These are phyloP conservation scores for Aptenodytes patagonicus DNA, from an alignment of 2,113 vertebrate genomes.

Conservation along the genomic window DNA sequence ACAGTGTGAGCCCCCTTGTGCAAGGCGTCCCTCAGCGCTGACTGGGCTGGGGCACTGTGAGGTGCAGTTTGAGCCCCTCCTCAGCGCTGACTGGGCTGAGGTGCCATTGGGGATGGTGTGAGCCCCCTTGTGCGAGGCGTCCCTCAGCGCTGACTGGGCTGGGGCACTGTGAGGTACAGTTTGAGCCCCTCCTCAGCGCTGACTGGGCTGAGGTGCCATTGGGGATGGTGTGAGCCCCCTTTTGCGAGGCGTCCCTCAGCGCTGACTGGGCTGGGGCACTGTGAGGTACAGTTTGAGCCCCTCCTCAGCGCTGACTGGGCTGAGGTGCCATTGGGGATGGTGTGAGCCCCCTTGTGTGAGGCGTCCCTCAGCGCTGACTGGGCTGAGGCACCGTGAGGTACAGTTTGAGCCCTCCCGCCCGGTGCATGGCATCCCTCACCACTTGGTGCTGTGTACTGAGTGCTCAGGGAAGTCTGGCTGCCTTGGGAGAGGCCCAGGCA, in stretches of 20 bases:
- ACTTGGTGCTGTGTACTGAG: fast-evolving
- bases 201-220: too few relatives aligned
- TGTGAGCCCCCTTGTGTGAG: too few relatives aligned
- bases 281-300: neutral
- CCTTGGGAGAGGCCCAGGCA: neutral
- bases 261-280: neutral
- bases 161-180: fast-evolving
- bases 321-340: too few relatives aligned
- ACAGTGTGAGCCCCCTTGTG: neutral
- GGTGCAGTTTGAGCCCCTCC: too few relatives aligned
- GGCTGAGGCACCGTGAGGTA: neutral
- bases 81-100: too few relatives aligned
- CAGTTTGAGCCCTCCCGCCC: neutral
- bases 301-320: too few relatives aligned
- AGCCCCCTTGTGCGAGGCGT: fast-evolving
- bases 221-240: too few relatives aligned
- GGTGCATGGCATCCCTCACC: fast-evolving
- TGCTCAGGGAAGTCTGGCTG: fast-evolving
- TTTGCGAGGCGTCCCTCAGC: neutral
- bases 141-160: too few relatives aligned
- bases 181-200: neutral
- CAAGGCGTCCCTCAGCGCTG: fast-evolving
- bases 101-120: fast-evolving
- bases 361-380: too few relatives aligned
- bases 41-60: too few relatives aligned